Evolutionary conservation across 2,113 vertebrate genomes (phyloP), one percentile per base, ranked within the genome.

Genomic region (Cricetomys ansorgei): DNA sequence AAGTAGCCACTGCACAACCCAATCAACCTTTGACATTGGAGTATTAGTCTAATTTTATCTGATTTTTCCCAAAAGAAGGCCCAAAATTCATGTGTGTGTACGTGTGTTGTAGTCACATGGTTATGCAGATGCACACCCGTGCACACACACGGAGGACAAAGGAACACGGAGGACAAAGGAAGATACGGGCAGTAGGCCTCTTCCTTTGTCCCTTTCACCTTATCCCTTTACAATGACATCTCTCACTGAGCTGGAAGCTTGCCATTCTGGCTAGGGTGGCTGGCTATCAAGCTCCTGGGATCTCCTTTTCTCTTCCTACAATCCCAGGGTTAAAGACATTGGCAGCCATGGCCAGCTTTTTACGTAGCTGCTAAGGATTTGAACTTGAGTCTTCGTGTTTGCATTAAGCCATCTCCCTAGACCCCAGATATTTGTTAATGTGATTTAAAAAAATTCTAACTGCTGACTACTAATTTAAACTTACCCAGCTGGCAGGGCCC

Each of bases 1-100:
- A 73, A 48, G 40, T 15, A 2, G 69, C 37, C 62, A 2, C 19
- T 6, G 25, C 31, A 81, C 73, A 27, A 59, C 19, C 57, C 70
- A 10, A 7, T 6, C 31, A 50, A 40, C 27, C 37, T 84, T 70
- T 77, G 57, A 69, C 73, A 75, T 70, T 29, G 7, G 48, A 23
- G 21, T 43, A 34, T 34, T 80, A 92, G 79, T 9, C 40, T 34
- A 40, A 2, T 73, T 75, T 91, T 64, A 75, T 48, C 34, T 37
- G 48, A 77, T 55, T 81, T 89, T 96, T 91, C 81, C 21, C 12
- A 75, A 91, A 57, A 84, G 37, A 96, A 48, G 45, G 29, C 13
- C 48, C 50, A 37, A n/a, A 86, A 62, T 50, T 43, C 1, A 79
- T 12, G 12, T 16, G 10, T 6, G 7, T 80, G 45, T 77, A 17